Base-by-base conservation (phyloP, 2,797 vertebrate species). In the Molossus molossus region DNA sequence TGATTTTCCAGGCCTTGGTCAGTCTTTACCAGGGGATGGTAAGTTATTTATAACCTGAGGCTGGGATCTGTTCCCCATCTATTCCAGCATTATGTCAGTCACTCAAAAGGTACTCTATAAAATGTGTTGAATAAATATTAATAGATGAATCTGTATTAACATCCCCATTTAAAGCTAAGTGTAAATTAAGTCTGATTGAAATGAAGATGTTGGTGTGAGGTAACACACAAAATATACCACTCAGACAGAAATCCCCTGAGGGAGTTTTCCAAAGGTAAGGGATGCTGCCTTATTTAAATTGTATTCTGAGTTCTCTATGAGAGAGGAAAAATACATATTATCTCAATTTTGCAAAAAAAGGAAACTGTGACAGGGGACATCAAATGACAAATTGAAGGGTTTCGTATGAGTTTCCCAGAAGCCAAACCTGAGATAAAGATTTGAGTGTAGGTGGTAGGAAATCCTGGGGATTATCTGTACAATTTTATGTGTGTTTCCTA, bases 191-290 rank as follows among this genome's bases (percentile, higher is more conserved):
- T 55, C 33, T 84, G n/a, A 91, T 10, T 70, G 64, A 93, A 87
- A 50, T 65, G 33, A 23, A 67, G 60, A n/a, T 48, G 9, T n/a
- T 79, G 14, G 2, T 82, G 40, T 65, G 50, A 60, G 48, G 15
- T 64, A 87, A 48, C 50, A 50, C 6, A 64, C 18, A n/a, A 53
- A 58, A 53, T 21, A 72, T 45, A 27, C 0, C 53, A 27, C 53
- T 79, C 53, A 81, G 84, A 73, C 3, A 58, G 20, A 96, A 83
- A 65, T 83, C 77, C 25, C n/a, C 72, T 72, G 37, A 79, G 27
- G 50, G 13, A 75, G 6, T 65, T 73, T 91, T 79, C 17, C 73
- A 81, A 80, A 81, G 2, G 20, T 1, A 29, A 75, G 9, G 17
- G 25, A 9, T 65, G 4, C 45, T 73, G 48, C 13, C 40, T 58